phyloP scores from a whole-genome alignment of 2,113 vertebrate genomes.

The Chloroceryle aenea region DNA sequence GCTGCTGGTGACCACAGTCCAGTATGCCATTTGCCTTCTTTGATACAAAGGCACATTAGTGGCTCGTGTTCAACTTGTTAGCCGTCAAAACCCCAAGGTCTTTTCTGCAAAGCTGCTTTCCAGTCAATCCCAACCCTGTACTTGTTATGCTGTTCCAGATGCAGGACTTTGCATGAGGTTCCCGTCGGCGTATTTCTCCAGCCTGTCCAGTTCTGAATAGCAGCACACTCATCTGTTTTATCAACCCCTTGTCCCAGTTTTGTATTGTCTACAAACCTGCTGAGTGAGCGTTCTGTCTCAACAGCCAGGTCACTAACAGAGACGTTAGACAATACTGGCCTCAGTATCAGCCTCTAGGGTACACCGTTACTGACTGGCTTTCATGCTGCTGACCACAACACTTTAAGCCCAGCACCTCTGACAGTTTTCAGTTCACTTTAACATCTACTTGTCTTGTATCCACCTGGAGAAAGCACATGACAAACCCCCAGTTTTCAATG shows the following conservation, averaged over 20 bases:
- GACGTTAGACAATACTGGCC: neutral
- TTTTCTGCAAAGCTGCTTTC: neutral
- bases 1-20: fast-evolving
- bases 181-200: neutral
- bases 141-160: neutral
- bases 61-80: neutral
- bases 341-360: neutral
- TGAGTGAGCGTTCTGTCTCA: neutral
- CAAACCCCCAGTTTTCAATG: neutral
- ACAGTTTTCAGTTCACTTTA: neutral
- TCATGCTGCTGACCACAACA: neutral
- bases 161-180: neutral
- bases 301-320: neutral
- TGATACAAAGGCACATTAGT: neutral
- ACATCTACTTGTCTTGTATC: neutral
- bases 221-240: neutral
- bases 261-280: neutral
- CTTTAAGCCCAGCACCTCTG: neutral
- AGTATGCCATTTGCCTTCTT: neutral
- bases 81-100: neutral
- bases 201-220: neutral
- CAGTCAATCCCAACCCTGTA: neutral
- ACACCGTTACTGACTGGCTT: neutral
- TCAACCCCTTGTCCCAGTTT: neutral
- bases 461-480: neutral